Percentiles rank a stretch among this genome's conserved stretches.
These are phyloP conservation scores for Bovichtus variegatus DNA, from an alignment of 2,797 vertebrate genomes.

Conservation along the genomic window DNA sequence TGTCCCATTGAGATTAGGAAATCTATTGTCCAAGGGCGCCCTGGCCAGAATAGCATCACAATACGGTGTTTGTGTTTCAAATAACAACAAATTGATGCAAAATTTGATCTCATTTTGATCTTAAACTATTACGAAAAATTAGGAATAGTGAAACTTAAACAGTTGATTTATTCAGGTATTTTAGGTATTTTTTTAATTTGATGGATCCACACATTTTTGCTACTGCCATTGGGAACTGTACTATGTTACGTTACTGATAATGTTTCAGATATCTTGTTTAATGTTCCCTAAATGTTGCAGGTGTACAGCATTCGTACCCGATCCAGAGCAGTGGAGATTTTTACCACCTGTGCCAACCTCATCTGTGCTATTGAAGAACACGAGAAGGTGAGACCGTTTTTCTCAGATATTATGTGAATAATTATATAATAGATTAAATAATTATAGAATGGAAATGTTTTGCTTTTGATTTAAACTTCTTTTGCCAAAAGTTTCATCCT, in stretches of 20 bases:
- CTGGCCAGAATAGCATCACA: too few relatives aligned
- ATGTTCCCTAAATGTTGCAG: slow-evolving; percentile 72
- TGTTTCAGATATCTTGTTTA: background rate
- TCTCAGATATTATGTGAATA: background rate
- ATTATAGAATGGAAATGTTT: background rate
- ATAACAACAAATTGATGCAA: background rate
- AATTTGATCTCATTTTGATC: too few relatives aligned
- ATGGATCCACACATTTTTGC: background rate
- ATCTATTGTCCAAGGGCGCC: too few relatives aligned
- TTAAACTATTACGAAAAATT: too few relatives aligned
- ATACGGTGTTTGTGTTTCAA: background rate
- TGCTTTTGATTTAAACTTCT: background rate
- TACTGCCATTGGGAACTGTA: background rate
- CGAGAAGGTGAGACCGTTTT: slow-evolving; percentile 88
- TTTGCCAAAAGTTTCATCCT: background rate
- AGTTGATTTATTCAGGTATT: background rate
- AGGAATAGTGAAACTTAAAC: too few relatives aligned
- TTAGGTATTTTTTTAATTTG: background rate
- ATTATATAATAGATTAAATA: background rate
- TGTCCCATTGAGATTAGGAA: too few relatives aligned
- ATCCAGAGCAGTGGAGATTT: slow-evolving; percentile 97
- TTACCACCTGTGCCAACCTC: slow-evolving; percentile 98
- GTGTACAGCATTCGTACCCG: slow-evolving; percentile 97
- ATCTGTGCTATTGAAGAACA: slow-evolving; percentile 98
- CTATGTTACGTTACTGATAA: background rate